Evolutionary conservation across 2,888 invertebrate species (phyloP).

Genomic region (Epinotia demarniana): DNA sequence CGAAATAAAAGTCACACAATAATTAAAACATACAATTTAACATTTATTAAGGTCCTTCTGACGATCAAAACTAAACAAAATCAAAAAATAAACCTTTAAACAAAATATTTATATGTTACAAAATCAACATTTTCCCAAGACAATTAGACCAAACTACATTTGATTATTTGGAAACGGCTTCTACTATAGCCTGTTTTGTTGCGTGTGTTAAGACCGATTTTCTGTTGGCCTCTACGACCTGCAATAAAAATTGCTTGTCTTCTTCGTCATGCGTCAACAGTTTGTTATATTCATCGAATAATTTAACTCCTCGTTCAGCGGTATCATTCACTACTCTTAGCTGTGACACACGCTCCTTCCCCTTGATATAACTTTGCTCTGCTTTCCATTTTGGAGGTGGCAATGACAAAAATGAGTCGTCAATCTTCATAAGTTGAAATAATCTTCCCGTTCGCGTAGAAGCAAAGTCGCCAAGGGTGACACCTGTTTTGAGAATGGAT

Average conservation of each 20-base stretch:
- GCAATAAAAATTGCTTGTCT: neutral
- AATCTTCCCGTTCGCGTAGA: constrained; percentile 4
- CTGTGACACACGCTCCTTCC: neutral
- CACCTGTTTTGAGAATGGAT: neutral
- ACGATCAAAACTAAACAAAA: neutral
- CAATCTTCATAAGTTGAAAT: neutral
- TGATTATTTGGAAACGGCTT: neutral
- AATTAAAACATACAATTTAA: neutral
- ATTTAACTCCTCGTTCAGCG: constrained; percentile 1
- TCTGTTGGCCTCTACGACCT: constrained; percentile 8
- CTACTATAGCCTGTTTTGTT: neutral
- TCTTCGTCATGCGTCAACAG: neutral
- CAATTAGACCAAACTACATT: neutral
- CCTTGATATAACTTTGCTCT: neutral
- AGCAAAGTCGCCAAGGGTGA: constrained; percentile 7
- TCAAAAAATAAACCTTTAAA: neutral
- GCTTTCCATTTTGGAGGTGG: neutral
- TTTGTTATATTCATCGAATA: neutral
- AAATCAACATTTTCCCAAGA: neutral
- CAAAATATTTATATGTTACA: neutral
- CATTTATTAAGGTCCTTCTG: neutral
- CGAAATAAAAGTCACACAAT: neutral
- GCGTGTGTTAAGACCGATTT: neutral
- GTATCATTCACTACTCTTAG: neutral
- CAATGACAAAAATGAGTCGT: neutral